Percentiles rank a stretch among this genome's conserved stretches.
phyloP scores from a whole-genome alignment of 2,888 invertebrate genomes.

The Ecdyonurus torrentis region DNA sequence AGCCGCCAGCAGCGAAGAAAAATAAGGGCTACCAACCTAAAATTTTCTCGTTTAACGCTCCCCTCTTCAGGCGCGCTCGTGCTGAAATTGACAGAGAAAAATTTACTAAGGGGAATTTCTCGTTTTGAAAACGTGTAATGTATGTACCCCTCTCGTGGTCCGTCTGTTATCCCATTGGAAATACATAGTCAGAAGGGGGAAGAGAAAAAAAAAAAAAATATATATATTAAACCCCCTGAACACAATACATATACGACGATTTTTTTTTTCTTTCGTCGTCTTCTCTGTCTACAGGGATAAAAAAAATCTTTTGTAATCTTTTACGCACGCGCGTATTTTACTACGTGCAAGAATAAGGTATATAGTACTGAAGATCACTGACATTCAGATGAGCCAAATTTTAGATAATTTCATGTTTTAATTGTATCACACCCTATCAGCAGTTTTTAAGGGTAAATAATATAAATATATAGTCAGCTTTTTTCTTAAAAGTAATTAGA shows the following conservation, averaged over 20 bases:
- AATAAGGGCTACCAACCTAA: neutral
- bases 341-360: no score
- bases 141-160: neutral
- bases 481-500: no score
- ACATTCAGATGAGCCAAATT: no score
- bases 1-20: neutral
- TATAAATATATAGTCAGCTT: no score
- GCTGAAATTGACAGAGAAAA: neutral
- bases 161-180: neutral
- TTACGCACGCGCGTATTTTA: neutral
- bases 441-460: no score
- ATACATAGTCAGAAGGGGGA: neutral
- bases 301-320: neutral
- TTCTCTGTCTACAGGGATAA: neutral
- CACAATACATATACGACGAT: neutral
- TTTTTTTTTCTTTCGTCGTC: no score
- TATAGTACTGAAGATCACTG: no score
- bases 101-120: neutral
- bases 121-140: neutral
- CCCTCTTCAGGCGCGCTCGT: neutral
- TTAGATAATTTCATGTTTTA: no score
- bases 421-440: no score
- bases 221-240: neutral
- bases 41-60: neutral
- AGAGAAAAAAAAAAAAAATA: neutral